These are phyloP conservation scores for Tachysurus vachellii DNA, from an alignment of 2,113 vertebrate genomes.

Conservation along the genomic window DNA sequence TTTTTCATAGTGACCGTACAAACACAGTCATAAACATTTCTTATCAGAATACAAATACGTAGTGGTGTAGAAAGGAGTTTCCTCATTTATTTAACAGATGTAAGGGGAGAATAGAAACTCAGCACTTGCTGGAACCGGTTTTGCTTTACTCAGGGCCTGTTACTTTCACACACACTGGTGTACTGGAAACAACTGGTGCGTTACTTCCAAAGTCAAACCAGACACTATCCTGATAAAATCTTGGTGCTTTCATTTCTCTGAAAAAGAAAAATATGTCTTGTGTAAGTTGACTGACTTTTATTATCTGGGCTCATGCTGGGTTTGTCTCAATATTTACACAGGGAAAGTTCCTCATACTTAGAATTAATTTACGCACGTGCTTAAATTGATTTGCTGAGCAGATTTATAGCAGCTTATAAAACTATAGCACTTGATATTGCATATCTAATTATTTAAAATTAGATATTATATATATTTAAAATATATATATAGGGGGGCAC, in stretches of 20 bases:
- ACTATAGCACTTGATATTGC: background rate
- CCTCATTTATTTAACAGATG: background rate
- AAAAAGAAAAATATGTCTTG: background rate
- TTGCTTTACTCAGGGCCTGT: background rate
- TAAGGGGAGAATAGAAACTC: background rate
- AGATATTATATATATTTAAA: background rate
- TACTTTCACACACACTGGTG: too few relatives aligned
- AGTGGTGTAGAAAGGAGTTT: background rate
- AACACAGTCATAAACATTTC: slow-evolving; percentile 8
- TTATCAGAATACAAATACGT: slow-evolving; percentile 21
- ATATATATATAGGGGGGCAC: too few relatives aligned
- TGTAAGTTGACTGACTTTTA: background rate
- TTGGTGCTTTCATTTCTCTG: background rate
- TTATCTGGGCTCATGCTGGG: background rate
- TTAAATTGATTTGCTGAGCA: background rate
- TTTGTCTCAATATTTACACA: background rate
- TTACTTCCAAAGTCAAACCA: background rate
- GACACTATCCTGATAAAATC: background rate
- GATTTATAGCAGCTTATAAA: background rate
- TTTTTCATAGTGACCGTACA: slow-evolving; percentile 32
- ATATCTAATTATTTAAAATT: background rate
- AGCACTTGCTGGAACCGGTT: background rate
- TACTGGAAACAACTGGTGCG: background rate
- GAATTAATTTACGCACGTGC: background rate
- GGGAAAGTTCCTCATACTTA: background rate